Evolutionary conservation across 2,797 vertebrate genomes (phyloP).

Genomic region (Anabacerthia variegaticeps): DNA sequence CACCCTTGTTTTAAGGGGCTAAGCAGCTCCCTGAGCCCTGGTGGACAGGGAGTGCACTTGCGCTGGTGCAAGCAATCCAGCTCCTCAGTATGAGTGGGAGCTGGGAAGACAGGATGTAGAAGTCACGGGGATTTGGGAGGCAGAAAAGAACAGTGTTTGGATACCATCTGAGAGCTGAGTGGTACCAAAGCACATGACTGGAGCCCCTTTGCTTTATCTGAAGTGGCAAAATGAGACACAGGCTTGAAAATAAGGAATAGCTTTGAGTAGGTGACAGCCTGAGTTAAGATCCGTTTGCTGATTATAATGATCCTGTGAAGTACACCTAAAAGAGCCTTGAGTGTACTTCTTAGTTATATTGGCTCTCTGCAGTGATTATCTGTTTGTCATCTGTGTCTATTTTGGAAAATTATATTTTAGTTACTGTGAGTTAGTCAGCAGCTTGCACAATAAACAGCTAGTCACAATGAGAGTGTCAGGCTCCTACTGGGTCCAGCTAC

Average conservation of each 20-base stretch:
- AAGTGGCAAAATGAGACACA: conserved; percentile 48
- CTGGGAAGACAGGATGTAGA: neutral
- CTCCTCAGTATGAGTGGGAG: neutral
- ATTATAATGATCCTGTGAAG: conserved; percentile 75
- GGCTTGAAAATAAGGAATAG: conserved; percentile 68
- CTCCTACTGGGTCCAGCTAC: conserved; percentile 65
- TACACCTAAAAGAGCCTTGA: conserved; percentile 62
- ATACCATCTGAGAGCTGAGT: conserved; percentile 14
- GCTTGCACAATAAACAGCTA: conserved; percentile 53
- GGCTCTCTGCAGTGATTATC: conserved; percentile 38
- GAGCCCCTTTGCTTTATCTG: conserved; percentile 24
- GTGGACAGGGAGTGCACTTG: accelerated
- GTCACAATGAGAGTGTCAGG: conserved; percentile 53
- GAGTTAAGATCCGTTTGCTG: conserved; percentile 67
- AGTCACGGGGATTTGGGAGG: neutral
- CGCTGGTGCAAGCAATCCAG: neutral
- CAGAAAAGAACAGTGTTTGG: neutral
- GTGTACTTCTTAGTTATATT: conserved; percentile 39
- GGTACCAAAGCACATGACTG: conserved; percentile 36
- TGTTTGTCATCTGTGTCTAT: conserved; percentile 72
- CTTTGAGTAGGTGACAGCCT: conserved; percentile 58
- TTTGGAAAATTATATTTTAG: conserved; percentile 68
- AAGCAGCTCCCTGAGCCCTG: neutral
- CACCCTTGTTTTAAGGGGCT: neutral
- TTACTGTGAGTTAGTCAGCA: conserved; percentile 60